Evolutionary conservation across 1,140 invertebrate species (phyloP), one percentile per base, ranked within the genome.

Genomic region (Drosophila busckii): DNA sequence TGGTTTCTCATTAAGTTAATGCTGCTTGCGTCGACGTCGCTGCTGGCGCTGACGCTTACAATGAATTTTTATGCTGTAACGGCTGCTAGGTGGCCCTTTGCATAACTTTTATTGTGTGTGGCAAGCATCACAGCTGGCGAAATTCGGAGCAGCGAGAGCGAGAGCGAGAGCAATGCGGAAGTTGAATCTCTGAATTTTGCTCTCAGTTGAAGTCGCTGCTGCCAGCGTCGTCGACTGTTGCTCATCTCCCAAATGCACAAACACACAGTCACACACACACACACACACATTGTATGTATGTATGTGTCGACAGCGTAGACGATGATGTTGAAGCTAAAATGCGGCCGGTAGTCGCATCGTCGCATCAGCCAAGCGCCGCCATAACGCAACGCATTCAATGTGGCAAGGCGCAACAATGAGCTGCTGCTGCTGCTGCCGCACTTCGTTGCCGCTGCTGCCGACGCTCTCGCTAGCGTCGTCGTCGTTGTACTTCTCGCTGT

Each of bases 361-460:
- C 71, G 71, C 71, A 76, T 76, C 73, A 70, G 75, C 56, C 76
- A 70, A 82, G 75, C 69, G 75, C 73, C 73, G 75, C 75, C 70
- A 82, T 82, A 82, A 82, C 75, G 75, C 76, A 82, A 75, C 75
- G 76, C 76, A 83, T 82, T 82, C 75, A 82, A 82, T 82, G 75
- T 82, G 75, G 76, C 76, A 82, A 82, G n/a, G 75, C 75, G 75
- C 75, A 82, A 82, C 75, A 82, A 82, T 82, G 76, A 82, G 65
- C 65, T 82, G 48, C 63, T 55, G 67, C 52, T 59, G 50, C 42
- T 44, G 37, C 55, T 31, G 42, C 41, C 41, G 44, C 26, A n/a
- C n/a, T n/a, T n/a, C 34, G 45, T 32, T 34, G 26, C 31, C 25
- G 35, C 56, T 41, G 31, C 62, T 23, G 38, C 17, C 45, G 15